Evolutionary conservation across 2,797 vertebrate species (phyloP).

Genomic region (Sandelia bainsii): DNA sequence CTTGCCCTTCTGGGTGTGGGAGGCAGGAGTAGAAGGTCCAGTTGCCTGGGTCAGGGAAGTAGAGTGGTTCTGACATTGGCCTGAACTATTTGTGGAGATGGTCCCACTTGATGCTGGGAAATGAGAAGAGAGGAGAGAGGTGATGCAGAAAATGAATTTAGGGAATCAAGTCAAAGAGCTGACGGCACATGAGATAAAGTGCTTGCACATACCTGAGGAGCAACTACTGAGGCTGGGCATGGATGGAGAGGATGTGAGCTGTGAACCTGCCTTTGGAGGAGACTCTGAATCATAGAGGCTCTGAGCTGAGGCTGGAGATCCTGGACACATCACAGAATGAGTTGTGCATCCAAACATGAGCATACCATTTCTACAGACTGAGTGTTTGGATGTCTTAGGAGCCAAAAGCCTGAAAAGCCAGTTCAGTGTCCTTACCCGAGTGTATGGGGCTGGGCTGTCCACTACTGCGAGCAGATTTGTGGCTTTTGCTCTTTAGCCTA

Average conservation of each 20-base stretch:
- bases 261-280: conserved; percentile 59
- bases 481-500: conserved; percentile 91
- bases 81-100: conserved; percentile 83
- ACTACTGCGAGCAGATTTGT: conserved; percentile 89
- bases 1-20: conserved; percentile 86
- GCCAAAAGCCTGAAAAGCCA: not conserved
- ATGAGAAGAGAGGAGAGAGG: conserved; percentile 3
- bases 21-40: conserved; percentile 76
- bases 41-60: conserved; percentile 59
- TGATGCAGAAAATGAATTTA: not conserved
- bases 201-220: conserved; percentile 59
- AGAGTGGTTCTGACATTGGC: conserved; percentile 83
- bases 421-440: conserved; percentile 75
- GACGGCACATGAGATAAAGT: not conserved
- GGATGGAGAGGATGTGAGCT: conserved; percentile 68
- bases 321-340: conserved; percentile 40
- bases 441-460: conserved; percentile 87
- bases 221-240: conserved; percentile 74
- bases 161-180: not conserved
- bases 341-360: conserved; percentile 8
- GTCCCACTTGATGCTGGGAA: conserved; percentile 86
- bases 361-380: not conserved
- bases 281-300: conserved; percentile 53
- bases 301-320: conserved; percentile 45
- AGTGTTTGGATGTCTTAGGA: not conserved